Base-by-base conservation (phyloP, 2,888 invertebrate genomes). In the Pachydiplax longipennis region DNA sequence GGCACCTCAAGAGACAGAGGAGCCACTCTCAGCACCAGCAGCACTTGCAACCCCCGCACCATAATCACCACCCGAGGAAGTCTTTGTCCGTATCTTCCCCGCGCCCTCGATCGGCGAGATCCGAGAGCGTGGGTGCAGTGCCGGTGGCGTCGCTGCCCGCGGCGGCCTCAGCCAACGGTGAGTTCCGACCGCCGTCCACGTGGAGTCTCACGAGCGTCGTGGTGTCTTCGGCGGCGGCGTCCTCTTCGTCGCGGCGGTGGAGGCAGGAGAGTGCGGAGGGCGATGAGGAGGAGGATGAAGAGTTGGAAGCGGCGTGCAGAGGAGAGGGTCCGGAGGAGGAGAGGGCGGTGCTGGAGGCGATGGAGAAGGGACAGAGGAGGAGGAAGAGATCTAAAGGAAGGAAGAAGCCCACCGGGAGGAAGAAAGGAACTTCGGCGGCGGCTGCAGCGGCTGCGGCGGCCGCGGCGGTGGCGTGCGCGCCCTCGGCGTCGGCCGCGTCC, bases 261-360 rank as follows among this genome's bases (percentile, higher is more conserved):
- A 15, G 90, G 61, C 82, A 81, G 82, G 65, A 81, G 82, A 94
- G 94, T 92, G 93, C 94, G 91, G 94, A 94, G 92, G 94, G 95
- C 92, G 93, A 94, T 90, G 94, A 94, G 91, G 95, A 95, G 92
- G 95, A 95, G 93, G 93, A 95, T 80, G 95, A 95, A 83, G 94
- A 93, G 25, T 93, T 92, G 61, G 37, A 61, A 53, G 87, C 58
- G 61, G 87, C 35, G 22, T 87, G 87, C 37, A 58, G 87, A 31
- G 61, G 58, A n/a, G 94, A 94, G 91, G 92, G 94, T 65, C 94
- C 93, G 81, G 93, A 93, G 58, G 93, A 93, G 90, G 93, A 93
- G 92, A 93, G 93, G 91, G 92, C 13, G 91, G 93, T 81, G 92
- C 93, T 91, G 92, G 92, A 61, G 92, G 92, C 44, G 92, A 92